phyloP scores from a whole-genome alignment of 2,797 vertebrate species.

The Anabacerthia variegaticeps region DNA sequence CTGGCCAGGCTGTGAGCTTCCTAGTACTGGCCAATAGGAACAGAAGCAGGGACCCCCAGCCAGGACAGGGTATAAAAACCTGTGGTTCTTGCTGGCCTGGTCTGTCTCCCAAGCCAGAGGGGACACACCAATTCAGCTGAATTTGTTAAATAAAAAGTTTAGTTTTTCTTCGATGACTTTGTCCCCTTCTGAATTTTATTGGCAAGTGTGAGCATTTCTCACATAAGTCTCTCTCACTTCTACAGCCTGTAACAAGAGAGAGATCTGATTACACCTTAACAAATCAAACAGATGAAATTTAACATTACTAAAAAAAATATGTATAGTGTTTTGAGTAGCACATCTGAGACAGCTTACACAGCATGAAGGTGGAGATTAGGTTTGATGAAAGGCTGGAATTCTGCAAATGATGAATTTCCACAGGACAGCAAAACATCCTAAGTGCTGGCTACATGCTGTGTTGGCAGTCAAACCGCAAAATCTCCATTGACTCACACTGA shows the following conservation, averaged over 20 bases:
- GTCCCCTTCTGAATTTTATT: too few species aligned
- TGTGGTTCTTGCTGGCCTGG: too few species aligned
- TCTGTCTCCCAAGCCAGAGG: too few species aligned
- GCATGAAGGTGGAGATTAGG: not conserved
- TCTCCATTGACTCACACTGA: not conserved
- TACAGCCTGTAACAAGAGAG: not conserved
- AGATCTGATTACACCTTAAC: not conserved
- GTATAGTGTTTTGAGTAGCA: rapidly evolving
- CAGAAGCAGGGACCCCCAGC: too few species aligned
- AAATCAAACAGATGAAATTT: not conserved
- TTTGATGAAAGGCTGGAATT: not conserved
- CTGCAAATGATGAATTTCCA: not conserved
- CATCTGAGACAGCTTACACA: not conserved
- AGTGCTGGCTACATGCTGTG: rapidly evolving
- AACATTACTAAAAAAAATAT: not conserved
- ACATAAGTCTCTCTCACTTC: not conserved
- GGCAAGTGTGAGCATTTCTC: too few species aligned
- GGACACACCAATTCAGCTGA: too few species aligned
- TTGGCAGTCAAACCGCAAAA: not conserved
- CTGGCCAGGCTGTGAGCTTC: too few species aligned
- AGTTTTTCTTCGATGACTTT: too few species aligned
- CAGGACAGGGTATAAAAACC: too few species aligned
- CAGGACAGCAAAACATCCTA: not conserved
- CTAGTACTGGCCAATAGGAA: too few species aligned
- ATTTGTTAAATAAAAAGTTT: too few species aligned